Percentiles rank a stretch among this genome's conserved stretches.
phyloP scores from a whole-genome alignment of 1,140 invertebrate species.

The Platyura marginata region DNA sequence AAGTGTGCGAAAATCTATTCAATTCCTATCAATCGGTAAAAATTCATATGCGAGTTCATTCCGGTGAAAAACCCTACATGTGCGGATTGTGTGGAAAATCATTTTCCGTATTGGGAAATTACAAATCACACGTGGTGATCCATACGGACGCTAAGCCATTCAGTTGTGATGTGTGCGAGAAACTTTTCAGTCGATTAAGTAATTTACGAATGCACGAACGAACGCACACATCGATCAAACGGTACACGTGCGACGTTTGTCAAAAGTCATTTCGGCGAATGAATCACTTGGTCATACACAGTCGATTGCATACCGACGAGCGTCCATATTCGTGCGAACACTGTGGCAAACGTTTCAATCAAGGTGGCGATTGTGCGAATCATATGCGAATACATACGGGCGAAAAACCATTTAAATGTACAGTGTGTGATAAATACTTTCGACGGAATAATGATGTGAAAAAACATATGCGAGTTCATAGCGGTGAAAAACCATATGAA shows the following conservation, averaged over 20 bases:
- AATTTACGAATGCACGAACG: no score
- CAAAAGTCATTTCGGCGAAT: no score
- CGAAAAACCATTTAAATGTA: not conserved
- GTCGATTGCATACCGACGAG: no score
- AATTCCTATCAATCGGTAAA: constrained; percentile 23
- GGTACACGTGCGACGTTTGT: no score
- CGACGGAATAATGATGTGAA: not conserved
- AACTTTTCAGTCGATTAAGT: no score
- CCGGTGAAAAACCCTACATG: constrained; percentile 21
- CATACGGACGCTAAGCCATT: no score
- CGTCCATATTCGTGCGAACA: no score
- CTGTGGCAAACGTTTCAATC: no score
- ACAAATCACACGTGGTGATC: constrained; percentile 22
- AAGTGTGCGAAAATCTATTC: constrained; percentile 21
- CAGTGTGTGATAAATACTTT: not conserved
- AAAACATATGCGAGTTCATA: not conserved
- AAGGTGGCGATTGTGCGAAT: no score
- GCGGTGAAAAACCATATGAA: not conserved
- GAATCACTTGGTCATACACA: no score
- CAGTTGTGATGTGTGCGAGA: no score
- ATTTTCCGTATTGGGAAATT: constrained; percentile 22
- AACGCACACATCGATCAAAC: no score
- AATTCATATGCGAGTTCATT: constrained; percentile 23
- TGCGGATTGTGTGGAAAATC: constrained; percentile 20
- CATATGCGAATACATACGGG: not conserved